Percentiles rank a stretch among this genome's conserved stretches.
These are phyloP conservation scores for Gavia stellata DNA, from an alignment of 2,113 vertebrate genomes.

Conservation along the genomic window DNA sequence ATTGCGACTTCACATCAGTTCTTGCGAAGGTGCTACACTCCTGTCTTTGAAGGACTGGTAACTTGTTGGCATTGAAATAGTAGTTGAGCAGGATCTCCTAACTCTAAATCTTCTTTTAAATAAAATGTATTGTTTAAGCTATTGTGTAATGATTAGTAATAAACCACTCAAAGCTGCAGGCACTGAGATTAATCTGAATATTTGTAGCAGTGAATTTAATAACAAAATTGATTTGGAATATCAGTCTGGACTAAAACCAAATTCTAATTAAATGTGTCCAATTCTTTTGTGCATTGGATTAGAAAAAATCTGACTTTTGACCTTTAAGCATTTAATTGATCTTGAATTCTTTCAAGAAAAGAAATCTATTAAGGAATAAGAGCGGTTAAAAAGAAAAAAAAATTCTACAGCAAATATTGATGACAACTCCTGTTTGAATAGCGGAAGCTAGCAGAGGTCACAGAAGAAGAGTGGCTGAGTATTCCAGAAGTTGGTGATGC, in stretches of 20 bases:
- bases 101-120: not conserved
- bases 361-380: not conserved
- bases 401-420: not conserved
- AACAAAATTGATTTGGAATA: not conserved
- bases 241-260: not conserved
- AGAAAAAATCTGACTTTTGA: not conserved
- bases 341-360: not conserved
- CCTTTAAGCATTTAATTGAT: not conserved
- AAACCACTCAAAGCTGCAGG: not conserved
- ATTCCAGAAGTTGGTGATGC: conserved; percentile 98
- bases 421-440: conserved; percentile 37
- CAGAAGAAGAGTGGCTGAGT: conserved; percentile 97
- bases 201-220: not conserved
- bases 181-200: not conserved
- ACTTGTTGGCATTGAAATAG: not conserved
- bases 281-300: not conserved
- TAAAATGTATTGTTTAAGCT: not conserved
- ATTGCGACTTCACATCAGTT: not conserved
- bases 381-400: not conserved
- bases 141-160: not conserved
- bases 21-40: not conserved
- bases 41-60: not conserved
- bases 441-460: conserved; percentile 93
- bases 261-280: not conserved
- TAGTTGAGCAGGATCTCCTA: not conserved